A percentile compares a stretch with the other conserved stretches of the same genome.
Conservation (phyloP, 2,113 vertebrate genomes). For the Ranitomeya variabilis region DNA sequence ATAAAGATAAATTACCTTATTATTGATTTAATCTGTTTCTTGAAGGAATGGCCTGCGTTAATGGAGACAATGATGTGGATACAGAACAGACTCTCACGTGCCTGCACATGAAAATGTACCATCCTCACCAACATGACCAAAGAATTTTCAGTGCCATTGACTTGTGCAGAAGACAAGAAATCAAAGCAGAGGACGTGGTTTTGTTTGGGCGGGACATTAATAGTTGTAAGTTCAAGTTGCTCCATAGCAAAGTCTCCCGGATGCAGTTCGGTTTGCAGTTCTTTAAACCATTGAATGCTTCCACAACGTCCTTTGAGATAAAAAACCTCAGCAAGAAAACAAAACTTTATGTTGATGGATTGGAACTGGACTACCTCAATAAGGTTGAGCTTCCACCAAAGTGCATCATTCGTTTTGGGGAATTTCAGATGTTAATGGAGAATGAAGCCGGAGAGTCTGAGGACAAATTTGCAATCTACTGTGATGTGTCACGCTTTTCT, state of each 20-base stretch:
- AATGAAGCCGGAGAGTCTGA: slow-evolving; percentile 77
- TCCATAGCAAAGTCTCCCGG: slow-evolving; percentile 80
- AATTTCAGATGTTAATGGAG: slow-evolving; percentile 82
- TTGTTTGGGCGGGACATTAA: slow-evolving; percentile 80
- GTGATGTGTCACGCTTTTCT: slow-evolving; percentile 72
- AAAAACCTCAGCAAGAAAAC: slow-evolving; percentile 90
- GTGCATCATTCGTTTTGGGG: slow-evolving; percentile 80
- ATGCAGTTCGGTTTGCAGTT: slow-evolving; percentile 82
- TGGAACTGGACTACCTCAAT: slow-evolving; percentile 78
- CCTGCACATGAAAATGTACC: slow-evolving; percentile 81
- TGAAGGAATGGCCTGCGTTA: neutral
- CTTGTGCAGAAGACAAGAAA: slow-evolving; percentile 63
- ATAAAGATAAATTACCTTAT: neutral
- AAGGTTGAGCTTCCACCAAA: slow-evolving; percentile 77
- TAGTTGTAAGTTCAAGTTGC: slow-evolving; percentile 74
- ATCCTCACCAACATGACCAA: slow-evolving; percentile 74
- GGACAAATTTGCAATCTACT: slow-evolving; percentile 80
- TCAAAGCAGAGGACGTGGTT: slow-evolving; percentile 72
- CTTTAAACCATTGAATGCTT: slow-evolving; percentile 73
- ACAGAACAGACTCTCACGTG: slow-evolving; percentile 83
- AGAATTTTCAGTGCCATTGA: slow-evolving; percentile 72
- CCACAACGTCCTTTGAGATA: slow-evolving; percentile 75
- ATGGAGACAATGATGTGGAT: slow-evolving; percentile 70
- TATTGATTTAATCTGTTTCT: neutral
- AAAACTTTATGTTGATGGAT: slow-evolving; percentile 71